Conservation (phyloP, 2,797 vertebrate genomes). For the Tachyglossus aculeatus region DNA sequence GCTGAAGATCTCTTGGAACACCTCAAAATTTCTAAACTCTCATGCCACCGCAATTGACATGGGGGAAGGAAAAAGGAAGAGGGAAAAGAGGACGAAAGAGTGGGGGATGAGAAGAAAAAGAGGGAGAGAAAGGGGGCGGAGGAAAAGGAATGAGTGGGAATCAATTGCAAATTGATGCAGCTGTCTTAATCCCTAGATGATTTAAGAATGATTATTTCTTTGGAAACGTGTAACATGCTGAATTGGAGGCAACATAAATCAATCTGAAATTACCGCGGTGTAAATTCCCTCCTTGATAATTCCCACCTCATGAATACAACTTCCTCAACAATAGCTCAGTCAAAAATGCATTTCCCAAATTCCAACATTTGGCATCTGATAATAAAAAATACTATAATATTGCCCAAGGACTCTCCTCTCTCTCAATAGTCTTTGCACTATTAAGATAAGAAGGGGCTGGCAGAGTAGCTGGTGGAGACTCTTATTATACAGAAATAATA, state of each 20-base stretch:
- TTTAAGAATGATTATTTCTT: not conserved
- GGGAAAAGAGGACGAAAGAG: too few species aligned
- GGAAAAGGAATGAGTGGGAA: too few species aligned
- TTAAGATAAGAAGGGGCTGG: not conserved
- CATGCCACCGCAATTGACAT: too few species aligned
- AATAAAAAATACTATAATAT: not conserved
- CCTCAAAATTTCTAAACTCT: too few species aligned
- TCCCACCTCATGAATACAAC: not conserved
- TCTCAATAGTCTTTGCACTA: not conserved
- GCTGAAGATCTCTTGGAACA: too few species aligned
- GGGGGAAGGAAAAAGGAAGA: too few species aligned
- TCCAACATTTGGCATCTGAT: not conserved
- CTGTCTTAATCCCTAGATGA: too few species aligned
- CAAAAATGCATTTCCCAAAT: not conserved
- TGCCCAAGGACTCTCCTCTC: not conserved
- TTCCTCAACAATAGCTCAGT: not conserved
- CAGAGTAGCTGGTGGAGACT: not conserved
- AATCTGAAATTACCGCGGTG: not conserved
- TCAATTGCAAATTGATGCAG: too few species aligned
- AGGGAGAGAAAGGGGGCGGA: too few species aligned
- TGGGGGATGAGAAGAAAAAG: too few species aligned
- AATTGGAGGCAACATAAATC: not conserved
- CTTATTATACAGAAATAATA: not conserved
- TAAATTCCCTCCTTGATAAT: not conserved
- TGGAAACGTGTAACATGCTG: not conserved